phyloP scores from a whole-genome alignment of 2,113 vertebrate genomes.

The Salvelinus alpinus region DNA sequence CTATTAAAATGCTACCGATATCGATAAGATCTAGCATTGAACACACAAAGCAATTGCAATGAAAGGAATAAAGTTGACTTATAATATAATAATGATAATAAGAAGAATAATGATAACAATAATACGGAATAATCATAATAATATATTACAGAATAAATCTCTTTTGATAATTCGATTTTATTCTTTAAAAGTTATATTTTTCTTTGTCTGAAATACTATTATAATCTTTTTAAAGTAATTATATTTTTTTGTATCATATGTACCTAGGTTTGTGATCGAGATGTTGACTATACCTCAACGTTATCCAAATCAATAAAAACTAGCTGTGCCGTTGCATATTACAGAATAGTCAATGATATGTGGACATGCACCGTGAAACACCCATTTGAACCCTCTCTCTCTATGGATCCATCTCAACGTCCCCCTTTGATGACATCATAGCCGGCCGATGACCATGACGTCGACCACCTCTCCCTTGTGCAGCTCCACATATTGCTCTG shows the following conservation, averaged over 20 bases:
- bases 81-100: slow-evolving; percentile 87
- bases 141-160: slow-evolving; percentile 99
- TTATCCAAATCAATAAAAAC: slow-evolving; percentile 99
- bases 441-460: slow-evolving; percentile 98
- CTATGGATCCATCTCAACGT: slow-evolving; percentile 56
- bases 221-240: slow-evolving; percentile 92
- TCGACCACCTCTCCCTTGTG: slow-evolving; percentile 99
- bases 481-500: slow-evolving; percentile 99
- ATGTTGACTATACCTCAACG: slow-evolving; percentile 99
- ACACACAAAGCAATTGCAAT: slow-evolving; percentile 99
- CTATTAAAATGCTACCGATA: slow-evolving; percentile 99
- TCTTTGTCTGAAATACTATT: slow-evolving; percentile 91
- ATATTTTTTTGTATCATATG: slow-evolving; percentile 66
- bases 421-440: slow-evolving; percentile 87
- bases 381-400: slow-evolving; percentile 69
- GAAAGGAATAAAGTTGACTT: slow-evolving; percentile 99
- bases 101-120: slow-evolving; percentile 82
- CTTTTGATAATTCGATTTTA: slow-evolving; percentile 91
- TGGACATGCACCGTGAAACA: slow-evolving; percentile 98
- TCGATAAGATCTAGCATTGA: slow-evolving; percentile 98
- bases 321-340: slow-evolving; percentile 99
- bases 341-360: slow-evolving; percentile 99
- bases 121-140: slow-evolving; percentile 81
- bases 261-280: slow-evolving; percentile 87
- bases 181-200: slow-evolving; percentile 87